Percentiles rank a stretch among this genome's conserved stretches.
phyloP scores from a whole-genome alignment of 37 sponge, comb jelly and placozoan species.

The Bolinopsis microptera region DNA sequence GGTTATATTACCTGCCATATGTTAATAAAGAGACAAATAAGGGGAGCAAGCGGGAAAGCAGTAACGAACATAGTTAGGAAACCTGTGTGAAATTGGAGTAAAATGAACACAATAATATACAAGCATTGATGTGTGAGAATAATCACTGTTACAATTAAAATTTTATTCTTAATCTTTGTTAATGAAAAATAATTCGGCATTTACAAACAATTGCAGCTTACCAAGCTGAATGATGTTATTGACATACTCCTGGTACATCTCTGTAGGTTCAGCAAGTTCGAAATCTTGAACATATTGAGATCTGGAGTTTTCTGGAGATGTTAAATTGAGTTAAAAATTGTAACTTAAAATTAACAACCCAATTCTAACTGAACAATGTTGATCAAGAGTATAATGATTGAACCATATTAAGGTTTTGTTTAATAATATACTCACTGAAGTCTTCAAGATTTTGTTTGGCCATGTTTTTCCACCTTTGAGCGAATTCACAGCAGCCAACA shows the following conservation, averaged over 20 bases:
- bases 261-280: slow-evolving; percentile 20
- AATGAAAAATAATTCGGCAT: too few species aligned
- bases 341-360: too few species aligned
- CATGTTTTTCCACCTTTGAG: not conserved
- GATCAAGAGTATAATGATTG: too few species aligned
- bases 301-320: slow-evolving; percentile 15
- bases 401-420: too few species aligned
- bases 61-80: slow-evolving; percentile 57
- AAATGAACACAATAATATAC: too few species aligned
- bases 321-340: too few species aligned
- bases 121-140: too few species aligned
- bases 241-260: slow-evolving; percentile 57
- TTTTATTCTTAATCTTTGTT: too few species aligned
- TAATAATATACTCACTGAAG: slow-evolving; percentile 54
- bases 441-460: slow-evolving; percentile 23
- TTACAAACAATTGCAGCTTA: too few species aligned
- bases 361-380: too few species aligned
- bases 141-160: too few species aligned
- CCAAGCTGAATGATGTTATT: slow-evolving; percentile 61
- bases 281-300: slow-evolving; percentile 31
- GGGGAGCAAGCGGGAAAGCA: slow-evolving; percentile 32
- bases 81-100: too few species aligned
- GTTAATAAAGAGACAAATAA: slow-evolving; percentile 57
- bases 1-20: slow-evolving; percentile 23
- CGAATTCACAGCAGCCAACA: not conserved